Percentiles rank a stretch among this genome's conserved stretches.
Evolutionary conservation across 2,113 vertebrate genomes (phyloP).

Genomic region (Stigmatopora nigra): DNA sequence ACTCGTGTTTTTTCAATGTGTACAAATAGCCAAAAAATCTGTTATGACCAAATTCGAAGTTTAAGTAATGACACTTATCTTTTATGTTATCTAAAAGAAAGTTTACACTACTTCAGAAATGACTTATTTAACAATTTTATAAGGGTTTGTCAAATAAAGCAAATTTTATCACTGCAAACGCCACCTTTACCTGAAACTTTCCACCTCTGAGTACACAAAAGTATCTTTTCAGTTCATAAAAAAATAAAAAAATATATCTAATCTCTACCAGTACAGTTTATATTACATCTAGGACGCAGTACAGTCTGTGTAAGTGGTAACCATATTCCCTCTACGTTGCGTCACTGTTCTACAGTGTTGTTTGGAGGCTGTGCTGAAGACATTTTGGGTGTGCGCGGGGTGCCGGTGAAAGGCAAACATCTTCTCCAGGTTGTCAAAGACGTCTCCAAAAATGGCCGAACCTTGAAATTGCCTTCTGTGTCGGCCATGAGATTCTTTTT

Average conservation of each 20-base stretch:
- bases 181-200: not conserved
- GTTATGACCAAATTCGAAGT: not conserved
- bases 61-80: not conserved
- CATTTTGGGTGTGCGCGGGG: conserved; percentile 71
- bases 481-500: conserved; percentile 75
- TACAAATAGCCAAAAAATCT: not conserved
- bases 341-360: conserved; percentile 92
- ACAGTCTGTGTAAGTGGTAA: conserved; percentile 95
- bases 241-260: conserved; percentile 11
- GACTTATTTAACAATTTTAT: not conserved
- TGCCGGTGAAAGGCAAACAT: conserved; percentile 89
- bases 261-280: conserved; percentile 2
- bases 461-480: conserved; percentile 85
- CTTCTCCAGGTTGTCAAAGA: conserved; percentile 90
- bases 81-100: not conserved
- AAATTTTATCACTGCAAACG: not conserved
- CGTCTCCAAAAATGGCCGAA: conserved; percentile 80
- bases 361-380: conserved; percentile 81
- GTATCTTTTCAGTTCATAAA: conserved; percentile 14
- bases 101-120: not conserved
- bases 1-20: not conserved
- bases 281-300: conserved; percentile 60
- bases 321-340: conserved; percentile 93
- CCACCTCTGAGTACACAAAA: not conserved
- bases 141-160: too few relatives aligned